Conservation (phyloP, 2,888 invertebrate species). For the Eristalis tenax region DNA sequence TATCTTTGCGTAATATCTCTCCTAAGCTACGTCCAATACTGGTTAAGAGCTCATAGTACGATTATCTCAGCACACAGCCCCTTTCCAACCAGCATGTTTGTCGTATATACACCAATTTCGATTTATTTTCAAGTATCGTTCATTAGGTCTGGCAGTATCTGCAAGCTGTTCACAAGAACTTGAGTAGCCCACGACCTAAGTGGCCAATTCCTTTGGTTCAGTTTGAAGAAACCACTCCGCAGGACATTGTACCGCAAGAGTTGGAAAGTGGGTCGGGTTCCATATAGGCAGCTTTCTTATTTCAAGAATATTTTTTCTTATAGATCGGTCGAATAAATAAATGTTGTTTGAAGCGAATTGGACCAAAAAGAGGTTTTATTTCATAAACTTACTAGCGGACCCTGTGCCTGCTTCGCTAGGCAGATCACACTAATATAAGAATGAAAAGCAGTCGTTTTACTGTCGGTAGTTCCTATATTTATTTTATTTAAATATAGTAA, state of each 20-base stretch:
- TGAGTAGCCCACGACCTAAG: constrained; percentile 64
- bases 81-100: constrained; percentile 1
- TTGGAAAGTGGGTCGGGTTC: constrained; percentile 31
- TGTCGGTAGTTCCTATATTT: too few relatives aligned
- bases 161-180: constrained; percentile 64
- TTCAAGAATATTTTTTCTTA: not conserved
- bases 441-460: too few relatives aligned
- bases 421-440: too few relatives aligned
- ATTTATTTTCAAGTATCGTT: constrained; percentile 54
- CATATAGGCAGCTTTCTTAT: not conserved
- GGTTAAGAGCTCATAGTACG: not conserved
- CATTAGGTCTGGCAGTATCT: constrained; percentile 68
- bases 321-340: not conserved
- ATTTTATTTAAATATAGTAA: too few relatives aligned
- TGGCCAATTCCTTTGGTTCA: constrained; percentile 66
- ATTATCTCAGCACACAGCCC: not conserved
- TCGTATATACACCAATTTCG: constrained; percentile 4
- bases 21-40: too few relatives aligned
- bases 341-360: not conserved
- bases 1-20: not conserved
- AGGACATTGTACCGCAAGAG: constrained; percentile 40
- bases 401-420: too few relatives aligned
- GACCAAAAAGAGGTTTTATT: not conserved
- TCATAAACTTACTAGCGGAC: not conserved
- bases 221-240: constrained; percentile 35